Evolutionary conservation across 2,113 vertebrate genomes (phyloP).

Genomic region (Myotis yumanensis): DNA sequence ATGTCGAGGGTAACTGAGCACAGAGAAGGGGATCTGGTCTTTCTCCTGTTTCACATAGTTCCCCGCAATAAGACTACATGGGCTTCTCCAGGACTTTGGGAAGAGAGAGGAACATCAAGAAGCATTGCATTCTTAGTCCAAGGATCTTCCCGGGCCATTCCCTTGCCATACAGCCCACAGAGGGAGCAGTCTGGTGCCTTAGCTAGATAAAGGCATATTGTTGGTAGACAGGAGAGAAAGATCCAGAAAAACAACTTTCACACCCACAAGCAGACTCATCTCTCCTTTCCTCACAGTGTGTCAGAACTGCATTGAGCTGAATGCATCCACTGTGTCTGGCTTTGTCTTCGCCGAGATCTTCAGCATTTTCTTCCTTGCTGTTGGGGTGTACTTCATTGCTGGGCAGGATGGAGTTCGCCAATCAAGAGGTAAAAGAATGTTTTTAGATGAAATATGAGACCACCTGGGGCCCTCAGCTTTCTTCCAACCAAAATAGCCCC

Average conservation of each 20-base stretch:
- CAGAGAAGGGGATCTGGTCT: neutral
- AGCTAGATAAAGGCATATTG: neutral
- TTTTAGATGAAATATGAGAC: neutral
- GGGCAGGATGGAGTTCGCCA: constrained; percentile 77
- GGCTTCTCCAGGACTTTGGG: neutral
- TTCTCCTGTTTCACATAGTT: neutral
- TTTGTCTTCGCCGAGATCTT: constrained; percentile 80
- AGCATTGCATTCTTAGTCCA: neutral
- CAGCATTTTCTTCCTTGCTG: constrained; percentile 81
- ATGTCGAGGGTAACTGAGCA: neutral
- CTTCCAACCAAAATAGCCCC: neutral
- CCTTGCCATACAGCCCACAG: neutral
- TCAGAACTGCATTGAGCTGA: constrained; percentile 86
- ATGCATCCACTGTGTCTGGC: constrained; percentile 77
- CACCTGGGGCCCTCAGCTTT: neutral
- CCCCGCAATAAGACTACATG: neutral
- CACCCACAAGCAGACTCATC: neutral
- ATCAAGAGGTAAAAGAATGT: constrained; percentile 82
- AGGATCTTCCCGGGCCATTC: neutral
- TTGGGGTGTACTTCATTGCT: constrained; percentile 83
- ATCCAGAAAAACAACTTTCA: neutral
- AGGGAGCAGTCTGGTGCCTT: neutral
- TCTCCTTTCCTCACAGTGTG: constrained; percentile 81
- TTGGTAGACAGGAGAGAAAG: neutral
- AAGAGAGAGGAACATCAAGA: neutral